Percentiles rank a stretch among this genome's conserved stretches.
These are phyloP conservation scores for Tamandua tetradactyla DNA, from an alignment of 2,797 vertebrate genomes.

Conservation along the genomic window DNA sequence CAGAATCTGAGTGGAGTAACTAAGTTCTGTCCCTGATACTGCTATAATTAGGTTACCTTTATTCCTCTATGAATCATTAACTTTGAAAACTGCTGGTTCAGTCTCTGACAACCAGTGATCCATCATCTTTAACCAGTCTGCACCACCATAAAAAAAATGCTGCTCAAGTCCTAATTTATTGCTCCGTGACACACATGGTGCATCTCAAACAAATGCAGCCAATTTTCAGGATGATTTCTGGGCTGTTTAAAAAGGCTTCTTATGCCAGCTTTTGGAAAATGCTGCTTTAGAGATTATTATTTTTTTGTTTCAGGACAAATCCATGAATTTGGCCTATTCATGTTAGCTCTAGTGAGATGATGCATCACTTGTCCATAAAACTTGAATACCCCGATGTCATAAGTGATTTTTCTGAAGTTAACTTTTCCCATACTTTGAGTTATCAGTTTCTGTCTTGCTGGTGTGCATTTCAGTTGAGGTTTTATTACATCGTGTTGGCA, in stretches of 20 bases:
- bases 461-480: slow-evolving; percentile 85
- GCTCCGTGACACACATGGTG: slow-evolving; percentile 29
- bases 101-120: slow-evolving; percentile 72
- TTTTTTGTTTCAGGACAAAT: slow-evolving; percentile 59
- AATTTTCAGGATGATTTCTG: slow-evolving; percentile 66
- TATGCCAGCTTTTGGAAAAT: slow-evolving; percentile 70
- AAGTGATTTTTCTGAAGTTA: slow-evolving; percentile 86
- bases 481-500: slow-evolving; percentile 88
- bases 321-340: slow-evolving; percentile 74
- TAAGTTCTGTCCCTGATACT: slow-evolving; percentile 47
- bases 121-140: slow-evolving; percentile 67
- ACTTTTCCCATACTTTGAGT: slow-evolving; percentile 85
- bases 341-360: slow-evolving; percentile 70
- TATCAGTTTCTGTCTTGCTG: slow-evolving; percentile 85
- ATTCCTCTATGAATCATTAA: slow-evolving; percentile 76
- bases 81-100: slow-evolving; percentile 76
- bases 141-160: slow-evolving; percentile 44
- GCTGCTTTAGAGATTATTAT: slow-evolving; percentile 55
- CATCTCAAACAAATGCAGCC: slow-evolving; percentile 64
- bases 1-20: slow-evolving; percentile 40
- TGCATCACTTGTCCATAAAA: slow-evolving; percentile 82
- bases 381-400: slow-evolving; percentile 82
- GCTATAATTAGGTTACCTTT: slow-evolving; percentile 68
- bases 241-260: slow-evolving; percentile 56
- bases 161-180: slow-evolving; percentile 73